Percentiles rank a stretch among this genome's conserved stretches.
Evolutionary conservation across 2,888 invertebrate genomes (phyloP).

Genomic region (Tipula vernalis): DNA sequence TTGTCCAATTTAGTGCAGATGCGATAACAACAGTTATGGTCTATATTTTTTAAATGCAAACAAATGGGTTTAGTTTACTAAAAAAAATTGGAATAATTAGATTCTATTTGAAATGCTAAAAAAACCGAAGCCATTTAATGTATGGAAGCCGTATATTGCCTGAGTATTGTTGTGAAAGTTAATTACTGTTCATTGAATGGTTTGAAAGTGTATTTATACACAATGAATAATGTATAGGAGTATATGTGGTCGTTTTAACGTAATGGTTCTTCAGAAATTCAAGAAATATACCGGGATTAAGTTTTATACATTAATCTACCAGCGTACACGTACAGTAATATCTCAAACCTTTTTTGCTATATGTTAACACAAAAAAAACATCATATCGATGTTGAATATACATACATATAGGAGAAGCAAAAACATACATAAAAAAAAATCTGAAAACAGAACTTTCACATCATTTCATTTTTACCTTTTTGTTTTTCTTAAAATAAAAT

Average conservation of each 20-base stretch:
- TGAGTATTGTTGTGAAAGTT: background rate
- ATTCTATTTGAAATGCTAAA: background rate
- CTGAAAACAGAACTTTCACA: background rate
- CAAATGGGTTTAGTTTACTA: background rate
- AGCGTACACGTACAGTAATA: background rate
- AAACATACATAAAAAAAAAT: background rate
- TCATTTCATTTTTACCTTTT: background rate
- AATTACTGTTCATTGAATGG: background rate
- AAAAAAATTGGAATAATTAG: background rate
- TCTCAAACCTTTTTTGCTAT: background rate
- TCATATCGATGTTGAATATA: background rate
- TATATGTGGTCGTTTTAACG: background rate
- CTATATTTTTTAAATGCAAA: background rate
- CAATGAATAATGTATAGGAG: background rate
- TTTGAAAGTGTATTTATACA: background rate
- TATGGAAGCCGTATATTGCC: background rate
- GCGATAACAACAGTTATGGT: background rate
- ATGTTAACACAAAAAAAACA: background rate
- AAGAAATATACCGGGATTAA: background rate
- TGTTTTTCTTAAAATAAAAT: background rate
- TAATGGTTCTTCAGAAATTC: background rate
- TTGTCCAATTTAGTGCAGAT: background rate
- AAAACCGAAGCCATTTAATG: background rate
- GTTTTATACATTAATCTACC: background rate
- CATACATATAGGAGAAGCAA: background rate